Base-by-base conservation (phyloP, 35 echinoderm and acorn worm species). In the Diadema setosum region DNA sequence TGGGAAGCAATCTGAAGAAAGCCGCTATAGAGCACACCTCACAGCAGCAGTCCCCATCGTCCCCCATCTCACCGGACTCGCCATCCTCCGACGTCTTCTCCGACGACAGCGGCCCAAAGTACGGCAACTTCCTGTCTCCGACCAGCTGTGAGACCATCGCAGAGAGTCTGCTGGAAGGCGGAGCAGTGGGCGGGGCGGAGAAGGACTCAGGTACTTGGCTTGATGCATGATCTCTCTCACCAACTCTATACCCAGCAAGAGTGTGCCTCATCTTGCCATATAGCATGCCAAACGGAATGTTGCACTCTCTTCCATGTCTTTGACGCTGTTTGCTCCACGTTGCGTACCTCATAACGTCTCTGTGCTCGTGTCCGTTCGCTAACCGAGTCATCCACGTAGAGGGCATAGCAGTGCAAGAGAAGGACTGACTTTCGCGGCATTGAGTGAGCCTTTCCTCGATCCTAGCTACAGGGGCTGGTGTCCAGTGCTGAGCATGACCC, bases 1-100 rank as follows among this genome's bases (percentile, higher is more conserved):
- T 90, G 6, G 93, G 70, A 25, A 78, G 73, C 37, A 78, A 78
- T 21, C 73, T 78, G 73, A 78, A 44, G 73, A 78, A 78, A 78
- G 73, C 73, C 24, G 73, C 86, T 76, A 34, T 44, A 59, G 46
- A 55, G 55, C 87, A 55, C 46, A 89, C 37, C 34, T 57, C 70
- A 39, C 33, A 29, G 18, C 34, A 58, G 16, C 83, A 78, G 43
- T 26, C 87, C 48, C 63, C 76, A 44, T 31, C 41, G 45, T 40
- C 87, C 87, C 81, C 81, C 43, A 65, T 24, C 25, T 15, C 73
- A 34, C 8, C 73, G 37, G 39, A 34, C 24, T 78, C 73, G 1
- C 2, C 4, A 15, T 33, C 35, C 73, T 41, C 35, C 73, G 73
- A 78, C 35, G 73, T 78, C 73, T 78, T 78, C 73, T 35, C 27